Base-by-base conservation (phyloP, 2,888 invertebrate genomes). In the Oconnorella tubifera region DNA sequence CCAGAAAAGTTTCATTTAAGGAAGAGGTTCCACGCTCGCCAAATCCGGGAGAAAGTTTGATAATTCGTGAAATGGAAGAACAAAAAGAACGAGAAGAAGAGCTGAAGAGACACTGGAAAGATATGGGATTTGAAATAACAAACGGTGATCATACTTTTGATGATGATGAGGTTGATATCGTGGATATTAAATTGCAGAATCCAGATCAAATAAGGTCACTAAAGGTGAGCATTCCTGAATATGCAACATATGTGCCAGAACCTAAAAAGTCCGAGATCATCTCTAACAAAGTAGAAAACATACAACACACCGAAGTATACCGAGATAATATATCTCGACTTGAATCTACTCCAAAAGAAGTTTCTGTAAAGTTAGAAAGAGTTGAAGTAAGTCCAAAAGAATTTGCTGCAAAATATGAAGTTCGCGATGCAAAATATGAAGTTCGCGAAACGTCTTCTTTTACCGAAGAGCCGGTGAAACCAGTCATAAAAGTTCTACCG, bases 81-180 rank as follows among this genome's bases (percentile, higher is more conserved):
- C 49, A 49, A 32, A 40, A 29, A 19, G 28, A 32, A 28, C n/a
- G 59, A n/a, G 59, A 59, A 32, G 59, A 48, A 14, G 59, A 59
- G 50, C 32, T 59, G 49, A 33, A 33, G 19, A n/a, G 4, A 1
- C 59, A 59, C 50, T 50, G 59, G 59, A 59, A 50, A 32, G 59
- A 59, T 28, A 49, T 59, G 28, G 59, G 59, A 27, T 28, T 59
- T n/a, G 49, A 59, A 1, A 50, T 25, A 32, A 28, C 10, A 1
- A 23, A 25, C 25, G 10, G 40, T 27, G n/a, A 58, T 27, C 40
- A 40, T 19, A 10, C 10, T 19, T 10, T 19, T 19, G 40, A 40
- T 19, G 40, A 40, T 40, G 19, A 14, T 40, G 40, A 51, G 40
- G 19, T 40, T 40, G 40, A 40, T 40, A 40, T 6, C 10, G 6